phyloP scores from a whole-genome alignment of 2,113 vertebrate species.

The Malurus elegans region DNA sequence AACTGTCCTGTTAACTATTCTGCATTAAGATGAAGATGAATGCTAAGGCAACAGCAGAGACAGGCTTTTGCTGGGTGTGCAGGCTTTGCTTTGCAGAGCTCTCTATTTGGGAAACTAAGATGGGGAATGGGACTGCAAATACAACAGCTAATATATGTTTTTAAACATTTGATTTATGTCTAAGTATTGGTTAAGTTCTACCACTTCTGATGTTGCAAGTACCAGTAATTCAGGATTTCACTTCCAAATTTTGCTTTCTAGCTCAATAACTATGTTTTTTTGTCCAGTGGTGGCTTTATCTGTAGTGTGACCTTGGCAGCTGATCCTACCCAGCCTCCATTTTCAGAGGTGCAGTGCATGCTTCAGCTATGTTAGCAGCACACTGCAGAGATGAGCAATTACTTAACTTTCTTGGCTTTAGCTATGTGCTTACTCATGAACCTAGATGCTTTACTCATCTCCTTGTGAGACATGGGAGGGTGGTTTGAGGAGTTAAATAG shows the following conservation, averaged over 20 bases:
- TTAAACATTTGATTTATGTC: background rate
- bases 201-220: background rate
- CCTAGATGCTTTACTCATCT: slow-evolving; percentile 27
- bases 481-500: background rate
- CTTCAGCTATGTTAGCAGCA: background rate
- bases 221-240: background rate
- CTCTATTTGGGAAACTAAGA: background rate
- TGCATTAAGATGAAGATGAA: background rate
- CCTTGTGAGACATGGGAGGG: slow-evolving; percentile 3
- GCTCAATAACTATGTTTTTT: background rate
- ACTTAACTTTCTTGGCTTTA: slow-evolving; percentile 14
- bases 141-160: background rate
- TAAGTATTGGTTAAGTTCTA: background rate
- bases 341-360: background rate
- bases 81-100: background rate
- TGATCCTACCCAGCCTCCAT: background rate
- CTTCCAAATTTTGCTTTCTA: background rate
- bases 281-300: background rate
- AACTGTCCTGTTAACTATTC: background rate
- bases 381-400: slow-evolving; percentile 9
- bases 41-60: background rate
- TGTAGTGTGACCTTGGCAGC: background rate
- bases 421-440: background rate
- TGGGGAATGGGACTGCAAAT: background rate
- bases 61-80: background rate